Conservation (phyloP, 2,797 vertebrate genomes). For the Zalophus californianus region DNA sequence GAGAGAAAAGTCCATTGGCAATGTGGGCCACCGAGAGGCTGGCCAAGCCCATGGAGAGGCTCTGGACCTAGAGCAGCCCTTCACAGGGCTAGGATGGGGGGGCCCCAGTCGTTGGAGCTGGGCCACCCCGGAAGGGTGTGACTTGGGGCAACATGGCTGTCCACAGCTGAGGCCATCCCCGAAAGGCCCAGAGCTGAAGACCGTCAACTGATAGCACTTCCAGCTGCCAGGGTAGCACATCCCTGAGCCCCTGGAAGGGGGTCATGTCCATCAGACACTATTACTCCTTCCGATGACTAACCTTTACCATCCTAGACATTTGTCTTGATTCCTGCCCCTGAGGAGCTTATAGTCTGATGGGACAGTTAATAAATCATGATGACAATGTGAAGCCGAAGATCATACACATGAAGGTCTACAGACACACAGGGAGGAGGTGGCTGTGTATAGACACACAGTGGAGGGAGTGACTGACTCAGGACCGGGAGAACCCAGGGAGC, state of each 20-base stretch:
- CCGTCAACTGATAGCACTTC: neutral
- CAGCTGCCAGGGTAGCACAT: neutral
- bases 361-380: neutral
- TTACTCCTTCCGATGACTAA: neutral
- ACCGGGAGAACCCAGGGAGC: too few relatives aligned
- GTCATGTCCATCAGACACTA: neutral
- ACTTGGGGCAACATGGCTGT: neutral
- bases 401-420: too few relatives aligned
- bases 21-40: neutral
- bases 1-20: neutral
- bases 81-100: neutral
- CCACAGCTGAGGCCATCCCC: neutral
- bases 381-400: neutral
- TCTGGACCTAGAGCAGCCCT: neutral
- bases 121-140: accelerated
- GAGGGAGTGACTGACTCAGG: neutral
- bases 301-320: neutral
- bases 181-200: neutral
- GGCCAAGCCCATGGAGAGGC: neutral
- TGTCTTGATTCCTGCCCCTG: neutral
- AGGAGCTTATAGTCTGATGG: neutral
- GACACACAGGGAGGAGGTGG: neutral
- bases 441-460: neutral
- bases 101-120: neutral
- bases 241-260: neutral